Base-by-base conservation (phyloP, 2,113 vertebrate species). In the Aviceda subcristata region DNA sequence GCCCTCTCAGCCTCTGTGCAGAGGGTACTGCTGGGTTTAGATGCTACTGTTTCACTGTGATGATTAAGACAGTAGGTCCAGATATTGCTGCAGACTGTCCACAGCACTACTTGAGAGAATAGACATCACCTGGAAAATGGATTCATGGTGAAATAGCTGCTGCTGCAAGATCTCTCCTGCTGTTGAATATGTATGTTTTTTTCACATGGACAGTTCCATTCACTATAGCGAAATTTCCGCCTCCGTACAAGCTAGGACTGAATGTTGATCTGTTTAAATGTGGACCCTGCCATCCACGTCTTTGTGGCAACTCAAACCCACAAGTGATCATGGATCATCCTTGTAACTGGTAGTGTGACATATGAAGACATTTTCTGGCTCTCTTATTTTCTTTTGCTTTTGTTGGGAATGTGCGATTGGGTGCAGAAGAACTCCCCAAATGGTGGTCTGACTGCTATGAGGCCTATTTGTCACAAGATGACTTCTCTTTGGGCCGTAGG, bases 141-240 rank as follows among this genome's bases (percentile, higher is more conserved):
- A 30, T 32, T 14, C 9, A 8, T 38, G 15, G 32, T 62, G 67
- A 89, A 93, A 73, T 41, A 17, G 4, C 9, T 21, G 16, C 15
- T 1, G 0, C 23, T 12, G 6, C 62, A n/a, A 56, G 12, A 38
- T 55, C 45, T 89, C 15, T 62, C 13, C 24, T 1, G 2, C 34
- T 72, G 24, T 72, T 74, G 39, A 85, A 74, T 14, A 39, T 3
- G 5, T 15, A 23, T 10, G 4, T 0, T 43, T 50, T 50, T 63
- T 80, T 45, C 48, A 45, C 41, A 45, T 15, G 21, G 8, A 48
- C 8, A 62, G 43, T 4, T 50, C 6, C 14, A 12, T 68, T 43
- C 36, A 56, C 22, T 8, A 3, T 6, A 43, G 38, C 50, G 48
- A 60, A 48, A 43, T 63, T 75, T 80, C 30, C 4, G 2, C 12